Percentiles rank a stretch among this genome's conserved stretches.
phyloP scores from a whole-genome alignment of 92 coral and sea anemone species.

The Siderastrea radians region DNA sequence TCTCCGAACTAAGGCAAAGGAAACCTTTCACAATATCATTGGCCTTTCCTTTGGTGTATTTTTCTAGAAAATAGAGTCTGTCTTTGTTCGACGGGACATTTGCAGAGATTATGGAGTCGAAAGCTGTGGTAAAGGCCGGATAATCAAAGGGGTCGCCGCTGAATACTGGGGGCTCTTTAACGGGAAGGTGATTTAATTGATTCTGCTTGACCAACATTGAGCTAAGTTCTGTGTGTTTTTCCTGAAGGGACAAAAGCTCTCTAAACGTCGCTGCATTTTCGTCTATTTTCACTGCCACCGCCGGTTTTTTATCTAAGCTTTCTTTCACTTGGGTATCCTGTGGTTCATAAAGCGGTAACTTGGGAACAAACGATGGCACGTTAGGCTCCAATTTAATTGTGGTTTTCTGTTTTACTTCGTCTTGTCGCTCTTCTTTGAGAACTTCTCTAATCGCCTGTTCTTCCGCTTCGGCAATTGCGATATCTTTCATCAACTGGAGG shows the following conservation, averaged over 20 bases:
- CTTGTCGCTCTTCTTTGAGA: background rate
- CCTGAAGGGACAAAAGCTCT: slow-evolving; percentile 4
- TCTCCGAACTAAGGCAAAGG: too few species aligned
- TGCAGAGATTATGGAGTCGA: too few species aligned
- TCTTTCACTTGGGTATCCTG: background rate
- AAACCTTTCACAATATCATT: too few species aligned
- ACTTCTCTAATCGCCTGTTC: slow-evolving; percentile 34
- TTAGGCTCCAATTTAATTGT: background rate
- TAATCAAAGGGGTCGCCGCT: too few species aligned
- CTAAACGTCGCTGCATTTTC: background rate
- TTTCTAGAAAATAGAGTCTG: too few species aligned
- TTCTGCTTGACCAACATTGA: slow-evolving; percentile 29
- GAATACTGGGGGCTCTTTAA: slow-evolving; percentile 11
- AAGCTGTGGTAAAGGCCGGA: too few species aligned
- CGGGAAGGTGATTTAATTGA: slow-evolving; percentile 12
- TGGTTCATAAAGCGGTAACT: background rate
- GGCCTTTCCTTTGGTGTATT: too few species aligned
- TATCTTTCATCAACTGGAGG: slow-evolving; percentile 31
- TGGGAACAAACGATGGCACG: slow-evolving; percentile 3
- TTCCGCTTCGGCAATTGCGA: slow-evolving; percentile 42
- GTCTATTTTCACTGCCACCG: background rate
- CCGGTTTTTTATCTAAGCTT: background rate
- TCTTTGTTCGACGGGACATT: too few species aligned
- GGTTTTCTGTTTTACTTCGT: background rate
- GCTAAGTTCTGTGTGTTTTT: slow-evolving; percentile 27